Conservation (phyloP, 1,140 invertebrate genomes). For the Macrosteles quadrilineatus region DNA sequence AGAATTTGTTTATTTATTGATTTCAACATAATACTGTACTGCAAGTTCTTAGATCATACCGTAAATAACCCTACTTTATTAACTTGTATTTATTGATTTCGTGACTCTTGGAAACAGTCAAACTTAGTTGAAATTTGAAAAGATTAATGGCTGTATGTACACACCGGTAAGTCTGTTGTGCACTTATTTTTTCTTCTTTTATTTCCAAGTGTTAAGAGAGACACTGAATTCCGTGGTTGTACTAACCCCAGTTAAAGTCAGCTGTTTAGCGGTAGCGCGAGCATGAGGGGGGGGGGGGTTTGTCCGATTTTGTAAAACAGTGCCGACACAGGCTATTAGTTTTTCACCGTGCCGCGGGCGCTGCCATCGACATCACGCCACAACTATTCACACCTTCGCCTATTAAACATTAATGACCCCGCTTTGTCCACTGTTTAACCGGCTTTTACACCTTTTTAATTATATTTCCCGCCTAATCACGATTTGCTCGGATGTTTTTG, state of each 20-base stretch:
- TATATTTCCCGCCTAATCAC: constrained; percentile 12
- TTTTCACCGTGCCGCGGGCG: not conserved
- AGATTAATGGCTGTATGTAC: too few relatives aligned
- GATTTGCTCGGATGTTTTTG: not conserved
- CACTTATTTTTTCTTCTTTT: too few relatives aligned
- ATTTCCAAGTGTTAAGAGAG: too few relatives aligned
- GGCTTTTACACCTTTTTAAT: constrained; percentile 16
- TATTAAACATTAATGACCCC: constrained; percentile 12
- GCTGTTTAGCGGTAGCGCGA: not conserved
- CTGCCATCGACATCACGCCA: not conserved
- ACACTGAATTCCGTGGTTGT: too few relatives aligned
- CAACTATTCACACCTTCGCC: constrained; percentile 10
- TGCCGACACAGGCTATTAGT: not conserved
- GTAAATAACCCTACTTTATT: too few relatives aligned
- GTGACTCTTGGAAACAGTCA: too few relatives aligned
- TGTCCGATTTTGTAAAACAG: not conserved
- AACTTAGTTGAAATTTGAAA: too few relatives aligned
- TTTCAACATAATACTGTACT: too few relatives aligned
- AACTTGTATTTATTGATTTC: too few relatives aligned
- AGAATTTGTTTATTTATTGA: too few relatives aligned
- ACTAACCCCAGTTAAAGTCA: not conserved
- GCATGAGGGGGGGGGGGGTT: not conserved
- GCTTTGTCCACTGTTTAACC: constrained; percentile 11
- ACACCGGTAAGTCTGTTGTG: too few relatives aligned
- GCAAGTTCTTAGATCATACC: too few relatives aligned